Evolutionary conservation across 2,888 invertebrate genomes (phyloP).

Genomic region (Zygaena filipendulae): DNA sequence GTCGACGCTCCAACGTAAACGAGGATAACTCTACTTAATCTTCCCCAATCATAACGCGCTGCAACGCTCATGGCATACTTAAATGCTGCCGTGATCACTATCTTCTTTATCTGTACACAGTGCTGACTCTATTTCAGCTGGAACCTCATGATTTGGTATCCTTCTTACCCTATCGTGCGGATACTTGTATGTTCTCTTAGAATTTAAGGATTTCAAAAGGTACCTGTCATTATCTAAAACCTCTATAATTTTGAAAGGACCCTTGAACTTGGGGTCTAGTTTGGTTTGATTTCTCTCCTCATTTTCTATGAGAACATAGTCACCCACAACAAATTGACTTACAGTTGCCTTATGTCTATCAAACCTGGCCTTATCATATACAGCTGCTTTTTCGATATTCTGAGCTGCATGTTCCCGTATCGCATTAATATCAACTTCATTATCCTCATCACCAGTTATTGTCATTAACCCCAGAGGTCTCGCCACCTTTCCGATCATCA

Average conservation of each 20-base stretch:
- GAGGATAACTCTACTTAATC: too few species aligned
- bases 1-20: too few species aligned
- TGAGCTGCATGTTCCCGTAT: conserved; percentile 5
- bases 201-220: conserved; percentile 1
- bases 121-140: conserved; percentile 4
- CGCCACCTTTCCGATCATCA: conserved; percentile 19
- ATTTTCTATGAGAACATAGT: conserved; percentile 2
- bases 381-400: conserved; percentile 2
- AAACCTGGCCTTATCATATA: conserved; percentile 8
- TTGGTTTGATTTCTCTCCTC: conserved; percentile 9
- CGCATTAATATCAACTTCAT: conserved; percentile 5
- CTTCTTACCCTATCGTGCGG: conserved; percentile 5
- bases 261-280: conserved; percentile 7
- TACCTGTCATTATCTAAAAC: conserved; percentile 8
- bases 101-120: conserved; percentile 4
- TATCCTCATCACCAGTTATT: conserved; percentile 5
- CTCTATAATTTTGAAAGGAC: conserved; percentile 7
- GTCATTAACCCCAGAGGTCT: conserved; percentile 13
- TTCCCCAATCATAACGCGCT: too few species aligned
- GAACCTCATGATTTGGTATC: conserved; percentile 6
- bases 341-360: conserved; percentile 9
- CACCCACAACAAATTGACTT: conserved; percentile 5
- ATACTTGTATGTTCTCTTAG: conserved; percentile 6
- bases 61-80: too few species aligned
- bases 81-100: too few species aligned